Evolutionary conservation across 2,113 vertebrate genomes (phyloP).

Genomic region (Euleptes europaea): DNA sequence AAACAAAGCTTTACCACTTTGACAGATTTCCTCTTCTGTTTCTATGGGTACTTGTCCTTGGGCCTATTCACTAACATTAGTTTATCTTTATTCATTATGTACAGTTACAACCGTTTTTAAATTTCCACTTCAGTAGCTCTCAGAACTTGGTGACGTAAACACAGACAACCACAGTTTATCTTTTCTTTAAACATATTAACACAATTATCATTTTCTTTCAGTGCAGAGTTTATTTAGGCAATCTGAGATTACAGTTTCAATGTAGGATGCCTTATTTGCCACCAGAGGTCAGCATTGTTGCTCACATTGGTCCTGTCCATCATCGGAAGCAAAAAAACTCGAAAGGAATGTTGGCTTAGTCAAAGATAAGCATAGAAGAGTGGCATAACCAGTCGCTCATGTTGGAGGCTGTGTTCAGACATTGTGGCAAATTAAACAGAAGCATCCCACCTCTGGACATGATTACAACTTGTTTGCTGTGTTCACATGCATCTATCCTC

Average conservation of each 20-base stretch:
- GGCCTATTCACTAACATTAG: no score
- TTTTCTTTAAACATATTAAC: background rate
- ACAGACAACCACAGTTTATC: background rate
- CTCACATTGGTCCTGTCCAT: background rate
- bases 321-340: background rate
- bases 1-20: background rate
- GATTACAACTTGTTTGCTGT: no score
- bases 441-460: no score
- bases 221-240: background rate
- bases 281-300: slow-evolving; percentile 52
- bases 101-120: background rate
- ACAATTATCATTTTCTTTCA: background rate
- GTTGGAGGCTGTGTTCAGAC: background rate
- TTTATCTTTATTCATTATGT: no score
- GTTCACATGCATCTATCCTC: no score
- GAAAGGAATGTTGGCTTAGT: background rate
- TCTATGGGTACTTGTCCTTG: no score
- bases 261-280: background rate
- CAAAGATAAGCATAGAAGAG: background rate
- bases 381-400: background rate
- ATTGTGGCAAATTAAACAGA: no score
- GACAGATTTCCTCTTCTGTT: background rate
- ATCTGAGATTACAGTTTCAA: background rate
- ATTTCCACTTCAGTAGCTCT: background rate
- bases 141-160: background rate